Conservation (phyloP, 1,140 invertebrate genomes). For the Anoplolepis gracilipes region DNA sequence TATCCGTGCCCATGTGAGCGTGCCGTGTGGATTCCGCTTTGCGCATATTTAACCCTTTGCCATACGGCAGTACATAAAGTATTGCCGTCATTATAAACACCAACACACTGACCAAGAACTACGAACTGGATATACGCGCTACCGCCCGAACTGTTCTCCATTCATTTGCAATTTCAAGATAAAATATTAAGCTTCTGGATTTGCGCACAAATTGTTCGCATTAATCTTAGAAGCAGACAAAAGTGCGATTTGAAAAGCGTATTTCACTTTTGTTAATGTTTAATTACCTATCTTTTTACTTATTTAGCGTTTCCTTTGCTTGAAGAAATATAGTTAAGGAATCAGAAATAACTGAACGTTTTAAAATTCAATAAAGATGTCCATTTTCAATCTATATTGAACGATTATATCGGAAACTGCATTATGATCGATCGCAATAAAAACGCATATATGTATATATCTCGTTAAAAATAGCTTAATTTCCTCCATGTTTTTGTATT, state of each 20-base stretch:
- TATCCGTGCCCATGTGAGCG: conserved; percentile 46
- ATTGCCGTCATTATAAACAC: conserved; percentile 50
- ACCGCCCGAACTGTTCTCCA: conserved; percentile 14
- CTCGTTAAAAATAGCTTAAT: not conserved
- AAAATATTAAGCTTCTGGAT: conserved; percentile 24
- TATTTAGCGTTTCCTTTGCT: not conserved
- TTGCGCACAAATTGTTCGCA: not conserved
- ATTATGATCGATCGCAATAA: not conserved
- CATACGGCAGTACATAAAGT: conserved; percentile 48
- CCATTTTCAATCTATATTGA: not conserved
- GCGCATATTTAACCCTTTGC: conserved; percentile 62
- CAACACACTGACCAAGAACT: conserved; percentile 26
- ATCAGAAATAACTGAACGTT: not conserved
- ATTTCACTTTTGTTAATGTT: conserved; percentile 3
- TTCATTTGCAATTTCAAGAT: conserved; percentile 56
- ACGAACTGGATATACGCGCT: conserved; percentile 23
- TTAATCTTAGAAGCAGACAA: conserved; percentile 8
- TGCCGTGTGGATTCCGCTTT: conserved; percentile 54
- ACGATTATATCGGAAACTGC: not conserved
- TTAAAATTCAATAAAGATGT: not conserved
- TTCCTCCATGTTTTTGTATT: not conserved
- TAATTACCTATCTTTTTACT: not conserved
- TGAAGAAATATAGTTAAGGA: not conserved
- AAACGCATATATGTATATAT: not conserved
- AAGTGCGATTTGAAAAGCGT: not conserved